A percentile compares a stretch with the other conserved stretches of the same genome.
These are phyloP conservation scores for Enteromius thamalakanensis DNA, from an alignment of 2,797 vertebrate genomes.

Conservation along the genomic window DNA sequence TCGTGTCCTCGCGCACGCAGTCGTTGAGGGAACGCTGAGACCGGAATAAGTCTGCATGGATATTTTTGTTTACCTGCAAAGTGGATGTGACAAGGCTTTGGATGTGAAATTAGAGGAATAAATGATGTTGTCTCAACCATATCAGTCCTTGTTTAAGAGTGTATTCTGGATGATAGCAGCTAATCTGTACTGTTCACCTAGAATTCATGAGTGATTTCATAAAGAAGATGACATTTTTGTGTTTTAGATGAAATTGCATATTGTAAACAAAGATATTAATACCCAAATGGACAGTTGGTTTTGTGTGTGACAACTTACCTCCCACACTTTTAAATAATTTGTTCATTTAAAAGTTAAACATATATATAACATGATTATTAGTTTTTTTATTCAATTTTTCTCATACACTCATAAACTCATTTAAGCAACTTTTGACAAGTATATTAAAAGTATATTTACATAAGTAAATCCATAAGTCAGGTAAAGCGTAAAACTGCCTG, in stretches of 20 bases:
- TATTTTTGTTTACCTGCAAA: neutral
- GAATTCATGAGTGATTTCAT: neutral
- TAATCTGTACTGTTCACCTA: neutral
- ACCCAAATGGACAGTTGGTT: neutral
- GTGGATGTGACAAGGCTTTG: neutral
- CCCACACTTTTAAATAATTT: neutral
- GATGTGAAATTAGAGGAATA: neutral
- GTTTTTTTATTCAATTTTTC: neutral
- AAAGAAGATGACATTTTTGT: neutral
- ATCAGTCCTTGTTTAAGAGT: neutral
- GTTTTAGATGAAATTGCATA: neutral
- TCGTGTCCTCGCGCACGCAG: constrained; percentile 5
- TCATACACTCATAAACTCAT: neutral
- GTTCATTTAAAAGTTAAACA: too few species aligned
- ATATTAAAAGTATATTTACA: neutral
- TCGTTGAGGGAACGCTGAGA: constrained; percentile 7
- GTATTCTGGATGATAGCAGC: neutral
- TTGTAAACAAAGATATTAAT: neutral
- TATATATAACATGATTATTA: too few species aligned
- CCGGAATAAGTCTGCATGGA: neutral
- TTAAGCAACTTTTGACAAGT: neutral
- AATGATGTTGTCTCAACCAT: neutral
- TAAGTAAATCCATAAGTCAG: constrained; percentile 31
- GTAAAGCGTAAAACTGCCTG: constrained; percentile 39
- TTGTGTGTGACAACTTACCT: neutral